These are phyloP conservation scores for Ectobius pallidus DNA, from an alignment of 2,888 invertebrate genomes.

Conservation along the genomic window DNA sequence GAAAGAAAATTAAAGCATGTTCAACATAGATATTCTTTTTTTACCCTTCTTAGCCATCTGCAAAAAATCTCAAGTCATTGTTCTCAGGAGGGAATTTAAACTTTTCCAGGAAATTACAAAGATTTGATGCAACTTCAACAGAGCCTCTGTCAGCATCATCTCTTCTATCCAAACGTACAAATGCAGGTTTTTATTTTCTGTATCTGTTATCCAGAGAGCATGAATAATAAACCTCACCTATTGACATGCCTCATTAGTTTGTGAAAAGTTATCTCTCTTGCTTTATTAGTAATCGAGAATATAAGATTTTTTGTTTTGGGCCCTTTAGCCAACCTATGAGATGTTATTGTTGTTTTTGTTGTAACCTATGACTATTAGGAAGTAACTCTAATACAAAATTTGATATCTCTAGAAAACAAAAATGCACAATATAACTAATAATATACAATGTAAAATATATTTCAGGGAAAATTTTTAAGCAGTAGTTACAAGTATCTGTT, in stretches of 20 bases:
- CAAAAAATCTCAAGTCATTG: conserved; percentile 16
- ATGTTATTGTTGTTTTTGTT: too few species aligned
- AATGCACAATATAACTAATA: too few species aligned
- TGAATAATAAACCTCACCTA: too few species aligned
- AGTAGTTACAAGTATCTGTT: not conserved
- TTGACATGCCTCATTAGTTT: not conserved
- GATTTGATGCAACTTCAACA: not conserved
- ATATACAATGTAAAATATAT: too few species aligned
- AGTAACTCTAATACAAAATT: too few species aligned
- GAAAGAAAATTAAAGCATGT: too few species aligned
- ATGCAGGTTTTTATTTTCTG: too few species aligned
- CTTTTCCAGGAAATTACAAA: conserved; percentile 22
- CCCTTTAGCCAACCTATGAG: not conserved
- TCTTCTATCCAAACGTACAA: conserved; percentile 22
- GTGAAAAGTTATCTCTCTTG: not conserved
- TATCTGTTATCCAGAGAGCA: not conserved
- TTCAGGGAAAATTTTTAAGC: too few species aligned
- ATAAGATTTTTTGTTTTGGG: not conserved
- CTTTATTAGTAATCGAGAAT: not conserved
- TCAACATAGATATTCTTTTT: too few species aligned
- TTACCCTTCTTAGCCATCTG: conserved; percentile 14
- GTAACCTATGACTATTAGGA: too few species aligned
- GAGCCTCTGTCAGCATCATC: conserved; percentile 10
- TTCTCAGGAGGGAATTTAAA: not conserved
- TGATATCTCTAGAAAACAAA: too few species aligned